A percentile compares a stretch with the other conserved stretches of the same genome.
phyloP scores from a whole-genome alignment of 2,797 vertebrate species.

The Gobio occitaniae region DNA sequence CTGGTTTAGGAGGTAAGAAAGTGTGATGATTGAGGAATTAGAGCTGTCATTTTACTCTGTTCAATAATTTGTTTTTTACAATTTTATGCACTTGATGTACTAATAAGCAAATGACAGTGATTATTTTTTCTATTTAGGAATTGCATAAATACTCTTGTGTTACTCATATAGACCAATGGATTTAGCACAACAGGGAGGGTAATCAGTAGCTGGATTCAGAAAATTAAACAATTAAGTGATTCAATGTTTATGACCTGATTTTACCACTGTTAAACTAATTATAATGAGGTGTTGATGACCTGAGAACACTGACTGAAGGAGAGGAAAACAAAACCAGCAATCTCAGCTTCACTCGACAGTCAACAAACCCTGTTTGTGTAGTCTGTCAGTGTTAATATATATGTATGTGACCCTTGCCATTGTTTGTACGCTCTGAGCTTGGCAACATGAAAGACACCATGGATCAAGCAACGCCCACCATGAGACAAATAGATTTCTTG shows the following conservation, averaged over 20 bases:
- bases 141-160: neutral
- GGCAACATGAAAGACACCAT: conserved; percentile 12
- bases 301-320: neutral
- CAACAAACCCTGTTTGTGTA: conserved; percentile 1
- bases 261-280: conserved; percentile 9
- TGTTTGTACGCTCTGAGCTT: conserved; percentile 18
- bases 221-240: neutral
- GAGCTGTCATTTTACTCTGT: neutral
- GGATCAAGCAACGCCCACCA: conserved; percentile 6
- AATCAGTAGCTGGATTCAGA: neutral
- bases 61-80: neutral
- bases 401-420: neutral
- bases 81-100: neutral
- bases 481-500: conserved; percentile 19
- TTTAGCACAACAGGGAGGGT: neutral
- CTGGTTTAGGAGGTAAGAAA: conserved; percentile 88
- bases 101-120: neutral
- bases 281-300: conserved; percentile 5
- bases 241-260: conserved; percentile 21
- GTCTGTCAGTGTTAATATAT: conserved; percentile 14
- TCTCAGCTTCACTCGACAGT: conserved; percentile 22
- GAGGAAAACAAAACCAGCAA: neutral
- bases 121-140: conserved; percentile 1
- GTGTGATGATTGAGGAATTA: neutral
- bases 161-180: neutral